Percentiles rank a stretch among this genome's conserved stretches.
Evolutionary conservation across 2,888 invertebrate genomes (phyloP).

Genomic region (Dione juno): DNA sequence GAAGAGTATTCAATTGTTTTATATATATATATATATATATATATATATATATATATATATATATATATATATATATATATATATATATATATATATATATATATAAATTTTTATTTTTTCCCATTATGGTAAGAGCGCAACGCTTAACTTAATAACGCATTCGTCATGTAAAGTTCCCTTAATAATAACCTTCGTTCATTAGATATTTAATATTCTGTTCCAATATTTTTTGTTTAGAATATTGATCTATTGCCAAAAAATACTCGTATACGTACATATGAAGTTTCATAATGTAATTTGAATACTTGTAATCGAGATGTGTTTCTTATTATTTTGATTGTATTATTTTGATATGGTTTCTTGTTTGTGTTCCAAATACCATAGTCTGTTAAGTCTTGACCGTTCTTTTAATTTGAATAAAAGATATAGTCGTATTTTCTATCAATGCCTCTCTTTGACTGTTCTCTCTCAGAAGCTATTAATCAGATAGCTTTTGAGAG

Average conservation of each 20-base stretch:
- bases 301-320: neutral
- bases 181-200: conserved; percentile 1
- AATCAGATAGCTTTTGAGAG: too few species aligned
- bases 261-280: neutral
- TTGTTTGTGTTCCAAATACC: neutral
- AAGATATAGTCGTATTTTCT: too few species aligned
- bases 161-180: neutral
- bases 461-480: too few species aligned
- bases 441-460: too few species aligned
- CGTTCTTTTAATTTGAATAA: too few species aligned
- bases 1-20: too few species aligned
- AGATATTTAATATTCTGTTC: neutral
- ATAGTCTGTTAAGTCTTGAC: neutral
- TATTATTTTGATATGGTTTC: neutral
- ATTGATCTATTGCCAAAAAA: neutral
- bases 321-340: neutral
- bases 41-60: neutral
- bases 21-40: too few species aligned
- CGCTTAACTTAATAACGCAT: too few species aligned
- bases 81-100: too few species aligned
- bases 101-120: too few species aligned
- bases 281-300: neutral
- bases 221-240: neutral
- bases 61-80: too few species aligned
- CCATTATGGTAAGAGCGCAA: too few species aligned